phyloP scores from a whole-genome alignment of 2,888 invertebrate genomes.

The Aphodius granarius region DNA sequence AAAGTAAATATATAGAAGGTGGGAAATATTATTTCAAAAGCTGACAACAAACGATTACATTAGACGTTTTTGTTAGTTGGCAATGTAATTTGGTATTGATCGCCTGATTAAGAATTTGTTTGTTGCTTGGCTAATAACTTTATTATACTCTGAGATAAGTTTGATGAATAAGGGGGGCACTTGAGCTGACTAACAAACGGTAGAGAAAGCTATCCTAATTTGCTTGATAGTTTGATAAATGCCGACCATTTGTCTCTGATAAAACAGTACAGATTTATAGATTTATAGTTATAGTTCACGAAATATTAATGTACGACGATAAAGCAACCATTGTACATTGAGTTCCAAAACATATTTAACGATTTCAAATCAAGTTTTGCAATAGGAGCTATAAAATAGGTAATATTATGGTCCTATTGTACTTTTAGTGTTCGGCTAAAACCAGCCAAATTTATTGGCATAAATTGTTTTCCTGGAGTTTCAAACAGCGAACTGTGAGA shows the following conservation, averaged over 20 bases:
- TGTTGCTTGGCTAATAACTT: neutral
- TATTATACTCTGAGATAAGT: neutral
- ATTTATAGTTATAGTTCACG: no score
- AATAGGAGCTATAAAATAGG: no score
- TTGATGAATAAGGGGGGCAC: neutral
- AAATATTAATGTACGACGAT: no score
- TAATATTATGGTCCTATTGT: no score
- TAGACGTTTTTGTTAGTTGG: no score
- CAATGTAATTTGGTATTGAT: neutral
- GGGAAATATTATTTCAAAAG: neutral
- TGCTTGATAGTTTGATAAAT: neutral
- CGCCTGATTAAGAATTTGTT: neutral
- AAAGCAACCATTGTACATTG: no score
- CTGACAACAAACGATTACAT: no score
- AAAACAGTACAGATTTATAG: neutral
- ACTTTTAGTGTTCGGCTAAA: neutral
- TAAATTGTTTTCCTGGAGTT: no score
- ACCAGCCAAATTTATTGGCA: no score
- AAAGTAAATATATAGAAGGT: neutral
- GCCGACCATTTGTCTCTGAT: neutral
- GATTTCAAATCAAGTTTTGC: no score
- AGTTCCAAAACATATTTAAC: no score
- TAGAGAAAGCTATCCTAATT: neutral
- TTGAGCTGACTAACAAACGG: neutral
- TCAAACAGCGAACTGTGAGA: neutral